Percentiles rank a stretch among this genome's conserved stretches.
Evolutionary conservation across 2,888 invertebrate genomes (phyloP).

Genomic region (Encarsia formosa): DNA sequence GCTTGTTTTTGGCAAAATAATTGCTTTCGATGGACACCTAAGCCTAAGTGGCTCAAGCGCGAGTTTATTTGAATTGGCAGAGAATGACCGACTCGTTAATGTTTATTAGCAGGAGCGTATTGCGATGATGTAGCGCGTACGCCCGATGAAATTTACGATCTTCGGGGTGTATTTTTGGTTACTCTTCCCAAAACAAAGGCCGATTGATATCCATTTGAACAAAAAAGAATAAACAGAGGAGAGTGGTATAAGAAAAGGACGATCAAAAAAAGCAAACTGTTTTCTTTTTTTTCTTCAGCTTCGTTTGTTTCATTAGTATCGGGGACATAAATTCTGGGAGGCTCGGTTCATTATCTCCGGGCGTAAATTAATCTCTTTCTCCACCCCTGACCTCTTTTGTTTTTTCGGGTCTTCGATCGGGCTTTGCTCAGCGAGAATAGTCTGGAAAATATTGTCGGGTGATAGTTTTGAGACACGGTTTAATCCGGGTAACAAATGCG

Average conservation of each 20-base stretch:
- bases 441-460: slow-evolving; percentile 14
- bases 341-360: slow-evolving; percentile 49
- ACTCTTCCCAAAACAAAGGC: too few species aligned
- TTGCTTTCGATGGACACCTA: slow-evolving; percentile 1
- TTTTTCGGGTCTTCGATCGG: background rate
- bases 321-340: too few species aligned
- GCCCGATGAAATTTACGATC: too few species aligned
- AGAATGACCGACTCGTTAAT: slow-evolving; percentile 5
- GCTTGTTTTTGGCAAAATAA: slow-evolving; percentile 20
- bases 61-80: slow-evolving; percentile 12
- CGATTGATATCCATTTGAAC: too few species aligned
- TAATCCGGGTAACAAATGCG: slow-evolving; percentile 45
- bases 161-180: too few species aligned
- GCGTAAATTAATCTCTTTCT: slow-evolving; percentile 47
- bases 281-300: too few species aligned
- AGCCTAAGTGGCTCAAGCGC: slow-evolving; percentile 4
- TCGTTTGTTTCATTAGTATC: too few species aligned
- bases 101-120: slow-evolving; percentile 11
- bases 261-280: too few species aligned
- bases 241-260: too few species aligned
- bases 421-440: background rate
- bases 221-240: too few species aligned
- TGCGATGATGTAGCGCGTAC: slow-evolving; percentile 1
- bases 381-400: slow-evolving; percentile 22
- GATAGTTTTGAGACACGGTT: too few species aligned